phyloP scores from a whole-genome alignment of 2,113 vertebrate species.

The Sciurus niger region DNA sequence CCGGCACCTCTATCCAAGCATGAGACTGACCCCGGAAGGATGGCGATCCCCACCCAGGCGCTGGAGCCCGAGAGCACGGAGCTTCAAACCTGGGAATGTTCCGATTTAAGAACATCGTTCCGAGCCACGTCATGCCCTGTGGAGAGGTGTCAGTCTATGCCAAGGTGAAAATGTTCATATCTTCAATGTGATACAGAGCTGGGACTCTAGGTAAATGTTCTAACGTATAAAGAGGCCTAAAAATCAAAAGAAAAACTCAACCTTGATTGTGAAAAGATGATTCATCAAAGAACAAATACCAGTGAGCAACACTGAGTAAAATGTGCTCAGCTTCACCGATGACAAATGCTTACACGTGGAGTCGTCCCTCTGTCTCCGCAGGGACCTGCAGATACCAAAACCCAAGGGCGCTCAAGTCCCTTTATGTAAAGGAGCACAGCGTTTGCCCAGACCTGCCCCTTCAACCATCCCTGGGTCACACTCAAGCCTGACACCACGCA shows the following conservation, averaged over 20 bases:
- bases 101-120: background rate
- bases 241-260: background rate
- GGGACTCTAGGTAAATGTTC: background rate
- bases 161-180: background rate
- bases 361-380: no score
- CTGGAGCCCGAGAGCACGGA: background rate
- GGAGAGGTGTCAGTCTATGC: background rate
- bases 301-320: background rate
- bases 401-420: no score
- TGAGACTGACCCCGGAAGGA: background rate
- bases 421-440: fast-evolving
- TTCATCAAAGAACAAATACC: background rate
- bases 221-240: background rate
- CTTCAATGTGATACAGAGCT: background rate
- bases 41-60: background rate
- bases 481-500: no score
- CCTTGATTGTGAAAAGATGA: background rate
- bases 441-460: background rate
- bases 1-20: background rate
- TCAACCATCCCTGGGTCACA: background rate
- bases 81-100: background rate
- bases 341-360: background rate
- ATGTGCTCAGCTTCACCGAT: no score
- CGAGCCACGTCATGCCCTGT: background rate
- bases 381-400: background rate